These are phyloP conservation scores for Octodon degus DNA, from an alignment of 2,113 vertebrate species.

Conservation along the genomic window DNA sequence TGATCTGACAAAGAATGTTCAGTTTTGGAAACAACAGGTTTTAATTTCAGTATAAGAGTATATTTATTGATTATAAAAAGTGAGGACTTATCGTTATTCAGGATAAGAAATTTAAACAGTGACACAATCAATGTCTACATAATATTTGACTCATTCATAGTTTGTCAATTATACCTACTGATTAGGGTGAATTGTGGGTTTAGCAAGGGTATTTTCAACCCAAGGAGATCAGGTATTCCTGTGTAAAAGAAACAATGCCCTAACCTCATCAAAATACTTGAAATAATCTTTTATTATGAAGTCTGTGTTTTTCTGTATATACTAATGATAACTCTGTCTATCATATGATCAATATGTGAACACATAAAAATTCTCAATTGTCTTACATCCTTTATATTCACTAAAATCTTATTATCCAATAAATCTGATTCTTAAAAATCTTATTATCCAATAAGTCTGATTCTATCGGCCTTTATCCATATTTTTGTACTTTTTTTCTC, in stretches of 20 bases:
- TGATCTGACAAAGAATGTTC: background rate
- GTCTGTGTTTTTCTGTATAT: background rate
- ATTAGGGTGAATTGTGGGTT: background rate
- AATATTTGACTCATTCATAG: background rate
- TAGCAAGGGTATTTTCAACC: background rate
- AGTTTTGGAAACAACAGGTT: background rate
- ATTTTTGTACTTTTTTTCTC: conserved; percentile 30
- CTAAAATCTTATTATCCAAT: background rate
- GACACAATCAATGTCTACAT: background rate
- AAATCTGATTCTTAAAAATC: background rate
- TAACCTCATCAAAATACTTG: background rate
- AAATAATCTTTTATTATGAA: background rate
- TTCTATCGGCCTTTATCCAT: background rate
- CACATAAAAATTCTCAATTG: background rate
- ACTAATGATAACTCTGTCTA: background rate
- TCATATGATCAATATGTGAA: background rate
- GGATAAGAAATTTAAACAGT: background rate
- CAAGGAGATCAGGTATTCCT: background rate
- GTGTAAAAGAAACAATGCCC: background rate
- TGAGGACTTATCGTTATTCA: background rate
- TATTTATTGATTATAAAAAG: background rate
- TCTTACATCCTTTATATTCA: background rate
- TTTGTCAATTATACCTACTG: background rate
- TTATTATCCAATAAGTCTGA: background rate
- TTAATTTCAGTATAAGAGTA: background rate